Conservation (phyloP, 2,888 invertebrate species). For the Entomobrya proxima region DNA sequence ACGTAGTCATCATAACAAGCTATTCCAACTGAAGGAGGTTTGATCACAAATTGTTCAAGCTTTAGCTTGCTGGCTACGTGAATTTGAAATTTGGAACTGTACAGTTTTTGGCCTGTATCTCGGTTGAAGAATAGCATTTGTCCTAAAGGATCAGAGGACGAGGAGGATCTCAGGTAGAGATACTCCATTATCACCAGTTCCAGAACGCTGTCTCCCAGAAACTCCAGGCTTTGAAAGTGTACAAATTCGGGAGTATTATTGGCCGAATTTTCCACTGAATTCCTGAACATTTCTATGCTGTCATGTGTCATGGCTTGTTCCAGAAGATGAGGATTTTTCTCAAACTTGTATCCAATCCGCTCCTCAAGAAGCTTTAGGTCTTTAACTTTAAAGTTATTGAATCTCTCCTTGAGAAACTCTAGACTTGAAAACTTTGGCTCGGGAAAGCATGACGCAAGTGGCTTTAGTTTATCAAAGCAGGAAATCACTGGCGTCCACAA, state of each 20-base stretch:
- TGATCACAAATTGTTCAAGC: slow-evolving; percentile 29
- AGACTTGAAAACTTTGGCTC: slow-evolving; percentile 22
- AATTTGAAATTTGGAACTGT: slow-evolving; percentile 43
- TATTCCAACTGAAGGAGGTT: not conserved
- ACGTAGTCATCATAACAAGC: slow-evolving; percentile 36
- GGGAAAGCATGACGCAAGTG: too few species aligned
- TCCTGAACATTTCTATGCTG: not conserved
- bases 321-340: slow-evolving; percentile 24
- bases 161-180: slow-evolving; percentile 19
- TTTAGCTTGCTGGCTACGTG: slow-evolving; percentile 25
- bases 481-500: slow-evolving; percentile 18
- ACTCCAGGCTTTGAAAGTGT: slow-evolving; percentile 36
- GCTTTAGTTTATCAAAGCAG: too few species aligned
- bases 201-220: slow-evolving; percentile 41
- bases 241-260: not conserved
- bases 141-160: slow-evolving; percentile 43
- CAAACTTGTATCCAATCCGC: slow-evolving; percentile 22
- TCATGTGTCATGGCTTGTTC: slow-evolving; percentile 50
- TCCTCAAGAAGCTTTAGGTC: slow-evolving; percentile 10
- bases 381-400: not conserved
- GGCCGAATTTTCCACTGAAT: not conserved
- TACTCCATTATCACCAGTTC: slow-evolving; percentile 46
- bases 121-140: slow-evolving; percentile 42
- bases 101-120: slow-evolving; percentile 41
- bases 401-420: slow-evolving; percentile 23